Evolutionary conservation across 1,140 invertebrate genomes (phyloP), one percentile per base, ranked within the genome.

Genomic region (Akabosia matsudoensis): DNA sequence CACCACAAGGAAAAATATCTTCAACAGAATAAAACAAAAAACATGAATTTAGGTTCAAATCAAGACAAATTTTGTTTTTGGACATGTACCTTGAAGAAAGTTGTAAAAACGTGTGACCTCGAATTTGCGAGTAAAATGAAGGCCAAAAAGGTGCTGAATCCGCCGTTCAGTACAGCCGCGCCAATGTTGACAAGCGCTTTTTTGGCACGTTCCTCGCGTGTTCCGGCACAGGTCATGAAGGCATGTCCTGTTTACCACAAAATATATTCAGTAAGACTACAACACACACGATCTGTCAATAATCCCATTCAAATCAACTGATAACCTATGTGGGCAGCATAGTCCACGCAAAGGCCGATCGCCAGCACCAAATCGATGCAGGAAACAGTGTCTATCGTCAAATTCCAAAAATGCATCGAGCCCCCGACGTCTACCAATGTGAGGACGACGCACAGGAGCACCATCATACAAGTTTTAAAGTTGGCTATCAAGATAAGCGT

Each of bases 401-500:
- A 81, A 73, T 86, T 88, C 82, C 87, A 84, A 73, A 88, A 86
- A 79, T 89, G 84, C 85, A 89, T 86, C 1, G 85, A 85, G 56
- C 88, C 89, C 16, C 86, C 82, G 33, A 89, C 85, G 82, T 89
- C 86, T 26, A 89, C 84, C 70, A 90, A 83, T 0, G 88, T 89
- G 67, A 89, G 86, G 0, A 86, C 80, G 16, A 90, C 88, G 79
- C 85, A 84, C 79, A 86, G 31, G 4, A 81, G 61, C 1, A 81
- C 80, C 78, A 79, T 78, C 1, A 78, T 16, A 45, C 90, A 93
- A 75, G 90, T 91, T 84, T 90, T 89, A 0, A 91, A 80, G 84
- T 94, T 91, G n/a, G 92, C 92, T 82, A 95, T 93, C 22, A 96
- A 85, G 1, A 94, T 82, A 0, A 91, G 83, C 14, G 93, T 94